Evolutionary conservation across 2,113 vertebrate genomes (phyloP).

Genomic region (Lepus europaeus): DNA sequence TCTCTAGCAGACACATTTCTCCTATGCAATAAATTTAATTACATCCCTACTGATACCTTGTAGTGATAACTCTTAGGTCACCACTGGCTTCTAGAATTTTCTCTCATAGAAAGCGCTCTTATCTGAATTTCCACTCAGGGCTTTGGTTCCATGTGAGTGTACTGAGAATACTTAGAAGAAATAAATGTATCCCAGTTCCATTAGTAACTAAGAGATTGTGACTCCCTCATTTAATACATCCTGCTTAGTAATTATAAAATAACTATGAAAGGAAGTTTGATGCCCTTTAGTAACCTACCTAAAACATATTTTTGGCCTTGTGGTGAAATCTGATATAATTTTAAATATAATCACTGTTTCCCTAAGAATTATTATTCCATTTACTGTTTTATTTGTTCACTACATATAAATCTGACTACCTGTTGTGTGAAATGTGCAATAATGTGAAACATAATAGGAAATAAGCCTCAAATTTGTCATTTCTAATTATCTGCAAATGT

Average conservation of each 20-base stretch:
- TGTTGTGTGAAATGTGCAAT: slow-evolving; percentile 61
- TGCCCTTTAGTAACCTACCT: slow-evolving; percentile 56
- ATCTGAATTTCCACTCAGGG: not conserved
- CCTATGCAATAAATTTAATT: not conserved
- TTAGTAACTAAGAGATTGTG: slow-evolving; percentile 51
- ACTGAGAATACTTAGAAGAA: slow-evolving; percentile 7
- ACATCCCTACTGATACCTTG: not conserved
- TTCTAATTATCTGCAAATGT: slow-evolving; percentile 76
- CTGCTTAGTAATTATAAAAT: slow-evolving; percentile 70
- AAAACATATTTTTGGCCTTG: slow-evolving; percentile 50
- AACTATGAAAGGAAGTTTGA: slow-evolving; percentile 19
- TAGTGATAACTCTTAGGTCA: slow-evolving; percentile 46
- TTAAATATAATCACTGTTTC: slow-evolving; percentile 72
- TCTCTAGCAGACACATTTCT: slow-evolving; percentile 41
- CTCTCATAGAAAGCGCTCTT: slow-evolving; percentile 1
- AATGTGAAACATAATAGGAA: slow-evolving; percentile 68
- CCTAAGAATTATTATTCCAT: slow-evolving; percentile 65
- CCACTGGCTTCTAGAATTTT: not conserved
- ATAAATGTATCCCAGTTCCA: slow-evolving; percentile 19
- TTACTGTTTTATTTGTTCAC: slow-evolving; percentile 48
- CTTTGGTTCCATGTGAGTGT: not conserved
- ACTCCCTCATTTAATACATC: slow-evolving; percentile 42
- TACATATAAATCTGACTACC: slow-evolving; percentile 64
- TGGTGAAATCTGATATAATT: slow-evolving; percentile 60
- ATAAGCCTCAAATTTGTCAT: slow-evolving; percentile 71